These are phyloP conservation scores for Oreotragus oreotragus DNA, from an alignment of 2,113 vertebrate species.

Conservation along the genomic window DNA sequence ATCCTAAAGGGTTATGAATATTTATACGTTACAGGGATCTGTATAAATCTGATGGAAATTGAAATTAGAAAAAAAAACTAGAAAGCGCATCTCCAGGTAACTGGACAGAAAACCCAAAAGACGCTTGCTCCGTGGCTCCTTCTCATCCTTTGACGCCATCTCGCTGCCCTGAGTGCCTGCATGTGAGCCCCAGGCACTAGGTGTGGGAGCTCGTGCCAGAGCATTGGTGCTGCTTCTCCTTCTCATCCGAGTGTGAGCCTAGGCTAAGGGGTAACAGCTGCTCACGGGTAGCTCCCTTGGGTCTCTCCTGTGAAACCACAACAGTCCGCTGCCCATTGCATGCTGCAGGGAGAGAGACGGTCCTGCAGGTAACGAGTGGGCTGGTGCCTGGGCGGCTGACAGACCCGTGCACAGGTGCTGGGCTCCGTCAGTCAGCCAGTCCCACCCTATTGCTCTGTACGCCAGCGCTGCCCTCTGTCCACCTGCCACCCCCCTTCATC, in stretches of 20 bases:
- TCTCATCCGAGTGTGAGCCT: neutral
- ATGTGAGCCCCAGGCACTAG: too few species aligned
- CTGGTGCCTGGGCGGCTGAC: neutral
- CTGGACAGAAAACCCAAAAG: neutral
- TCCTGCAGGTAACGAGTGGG: neutral
- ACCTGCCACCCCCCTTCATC: neutral
- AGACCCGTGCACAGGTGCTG: neutral
- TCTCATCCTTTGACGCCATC: neutral
- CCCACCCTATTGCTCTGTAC: neutral
- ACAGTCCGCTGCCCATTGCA: neutral
- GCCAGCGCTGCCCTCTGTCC: neutral
- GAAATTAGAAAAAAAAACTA: neutral
- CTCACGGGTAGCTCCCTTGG: neutral
- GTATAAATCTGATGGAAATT: neutral
- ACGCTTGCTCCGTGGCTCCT: neutral
- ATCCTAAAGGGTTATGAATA: neutral
- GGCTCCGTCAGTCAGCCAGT: accelerated
- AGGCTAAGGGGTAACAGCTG: neutral
- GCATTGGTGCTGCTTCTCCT: accelerated
- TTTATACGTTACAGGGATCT: neutral
- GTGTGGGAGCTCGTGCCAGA: accelerated
- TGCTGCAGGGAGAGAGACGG: neutral
- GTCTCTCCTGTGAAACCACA: neutral
- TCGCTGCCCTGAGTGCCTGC: neutral
- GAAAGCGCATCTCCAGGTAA: neutral